Base-by-base conservation (phyloP, 2,113 vertebrate genomes). In the Hylia prasina region DNA sequence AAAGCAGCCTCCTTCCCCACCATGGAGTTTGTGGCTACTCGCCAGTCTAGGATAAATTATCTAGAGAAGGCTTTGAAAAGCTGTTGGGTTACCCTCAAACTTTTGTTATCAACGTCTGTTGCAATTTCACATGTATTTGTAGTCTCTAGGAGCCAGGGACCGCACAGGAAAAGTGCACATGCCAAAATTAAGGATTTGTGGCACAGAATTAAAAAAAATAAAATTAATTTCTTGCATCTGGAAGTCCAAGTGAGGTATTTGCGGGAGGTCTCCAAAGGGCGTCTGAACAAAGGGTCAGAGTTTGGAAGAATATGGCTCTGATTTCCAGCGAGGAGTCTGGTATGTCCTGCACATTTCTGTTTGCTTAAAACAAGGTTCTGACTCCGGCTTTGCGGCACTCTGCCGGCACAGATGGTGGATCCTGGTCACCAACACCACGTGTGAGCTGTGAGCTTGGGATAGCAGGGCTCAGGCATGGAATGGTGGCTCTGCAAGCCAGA, bases 141-240 rank as follows among this genome's bases (percentile, higher is more conserved):
- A 84, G 71, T 71, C 79, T 93, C 51, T 22, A 71, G 56, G 93
- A 95, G 93, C 88, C 94, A 94, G 90, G 30, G 82, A 96, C 90
- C 14, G 72, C 82, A 94, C 68, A 94, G 96, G 76, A 95, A 95
- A 94, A 60, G 92, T 66, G 70, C 37, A 18, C 95, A 89, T 87
- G 96, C 93, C 94, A 96, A 94, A 94, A 88, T 94, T 78, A 92
- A 68, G 80, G 89, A 95, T 95, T 89, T 83, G 93, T 95, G 96
- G 94, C 77, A 77, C 42, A 48, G 93, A 95, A 96, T 96, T 96
- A 58, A 95, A 90, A 95, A 97, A 97, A 96, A 92, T 93, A 63
- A 75, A 92, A 96, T 94, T 95, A 94, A 96, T 96, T 94, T 94
- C 88, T 81, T 90, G 85, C 94, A 94, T 94, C 93, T 95, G 94